phyloP scores from a whole-genome alignment of 2,797 vertebrate species.

The Spea hammondii region DNA sequence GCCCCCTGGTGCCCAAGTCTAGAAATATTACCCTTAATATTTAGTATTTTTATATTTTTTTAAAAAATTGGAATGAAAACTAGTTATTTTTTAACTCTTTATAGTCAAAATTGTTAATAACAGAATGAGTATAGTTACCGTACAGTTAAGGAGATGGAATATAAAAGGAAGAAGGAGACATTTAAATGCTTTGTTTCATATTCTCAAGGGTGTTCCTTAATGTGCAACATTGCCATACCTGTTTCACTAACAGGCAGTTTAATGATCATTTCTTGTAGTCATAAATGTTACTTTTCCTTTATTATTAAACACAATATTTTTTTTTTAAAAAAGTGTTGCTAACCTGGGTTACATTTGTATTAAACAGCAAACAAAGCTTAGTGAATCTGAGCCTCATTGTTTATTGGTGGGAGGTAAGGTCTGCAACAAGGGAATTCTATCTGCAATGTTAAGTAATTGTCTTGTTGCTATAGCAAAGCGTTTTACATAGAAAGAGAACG shows the following conservation, averaged over 20 bases:
- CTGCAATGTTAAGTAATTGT: constrained; percentile 37
- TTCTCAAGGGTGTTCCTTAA: background rate
- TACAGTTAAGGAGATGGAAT: background rate
- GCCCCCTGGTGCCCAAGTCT: too few relatives aligned
- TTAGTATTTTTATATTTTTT: too few relatives aligned
- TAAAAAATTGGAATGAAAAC: too few relatives aligned
- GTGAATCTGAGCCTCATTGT: constrained; percentile 13
- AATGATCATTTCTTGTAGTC: background rate
- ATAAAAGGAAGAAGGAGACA: background rate
- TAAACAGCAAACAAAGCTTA: constrained; percentile 3
- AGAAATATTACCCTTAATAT: too few relatives aligned
- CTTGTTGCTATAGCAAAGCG: constrained; percentile 47
- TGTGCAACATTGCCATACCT: background rate
- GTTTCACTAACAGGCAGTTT: background rate
- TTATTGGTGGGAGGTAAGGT: constrained; percentile 24
- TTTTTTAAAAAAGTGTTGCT: background rate
- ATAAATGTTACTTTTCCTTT: background rate
- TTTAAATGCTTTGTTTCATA: background rate
- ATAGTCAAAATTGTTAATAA: background rate
- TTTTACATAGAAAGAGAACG: constrained; percentile 34
- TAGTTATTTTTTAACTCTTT: too few relatives aligned
- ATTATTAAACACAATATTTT: background rate
- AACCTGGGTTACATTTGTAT: background rate
- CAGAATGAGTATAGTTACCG: background rate
- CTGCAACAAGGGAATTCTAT: constrained; percentile 33